phyloP scores from a whole-genome alignment of 2,797 vertebrate species.

The Diceros bicornis region DNA sequence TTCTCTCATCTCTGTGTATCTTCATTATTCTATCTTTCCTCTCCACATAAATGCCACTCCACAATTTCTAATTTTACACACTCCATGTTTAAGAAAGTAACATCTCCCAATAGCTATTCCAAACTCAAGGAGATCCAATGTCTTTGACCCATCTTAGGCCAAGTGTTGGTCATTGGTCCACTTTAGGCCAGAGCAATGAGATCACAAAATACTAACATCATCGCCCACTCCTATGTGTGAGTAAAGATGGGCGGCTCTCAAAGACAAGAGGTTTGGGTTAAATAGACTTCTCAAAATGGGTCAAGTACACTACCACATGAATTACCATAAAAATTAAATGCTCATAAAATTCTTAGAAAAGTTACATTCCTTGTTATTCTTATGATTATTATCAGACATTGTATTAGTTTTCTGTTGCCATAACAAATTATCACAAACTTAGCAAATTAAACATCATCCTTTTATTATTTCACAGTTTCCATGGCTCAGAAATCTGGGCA shows the following conservation, averaged over 20 bases:
- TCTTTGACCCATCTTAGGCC: not conserved
- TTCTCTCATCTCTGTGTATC: not conserved
- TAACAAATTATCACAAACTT: not conserved
- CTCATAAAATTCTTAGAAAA: not conserved
- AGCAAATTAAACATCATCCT: not conserved
- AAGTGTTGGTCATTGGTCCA: not conserved
- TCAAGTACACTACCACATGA: not conserved
- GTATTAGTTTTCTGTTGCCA: not conserved
- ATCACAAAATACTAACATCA: not conserved
- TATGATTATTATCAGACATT: not conserved
- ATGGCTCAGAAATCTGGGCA: not conserved
- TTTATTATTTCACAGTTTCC: not conserved
- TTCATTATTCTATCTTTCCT: not conserved
- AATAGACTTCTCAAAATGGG: not conserved
- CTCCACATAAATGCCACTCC: not conserved
- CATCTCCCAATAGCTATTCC: not conserved
- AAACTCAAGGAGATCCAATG: not conserved
- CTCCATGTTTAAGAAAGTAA: not conserved
- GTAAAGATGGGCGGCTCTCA: not conserved
- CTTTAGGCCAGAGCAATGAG: not conserved
- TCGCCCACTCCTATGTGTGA: not conserved
- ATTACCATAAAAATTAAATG: slow-evolving; percentile 10
- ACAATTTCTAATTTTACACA: not conserved
- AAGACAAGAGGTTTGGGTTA: not conserved
- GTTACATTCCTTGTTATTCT: not conserved